Base-by-base conservation (phyloP, 2,797 vertebrate species). In the Pipistrellus kuhlii region DNA sequence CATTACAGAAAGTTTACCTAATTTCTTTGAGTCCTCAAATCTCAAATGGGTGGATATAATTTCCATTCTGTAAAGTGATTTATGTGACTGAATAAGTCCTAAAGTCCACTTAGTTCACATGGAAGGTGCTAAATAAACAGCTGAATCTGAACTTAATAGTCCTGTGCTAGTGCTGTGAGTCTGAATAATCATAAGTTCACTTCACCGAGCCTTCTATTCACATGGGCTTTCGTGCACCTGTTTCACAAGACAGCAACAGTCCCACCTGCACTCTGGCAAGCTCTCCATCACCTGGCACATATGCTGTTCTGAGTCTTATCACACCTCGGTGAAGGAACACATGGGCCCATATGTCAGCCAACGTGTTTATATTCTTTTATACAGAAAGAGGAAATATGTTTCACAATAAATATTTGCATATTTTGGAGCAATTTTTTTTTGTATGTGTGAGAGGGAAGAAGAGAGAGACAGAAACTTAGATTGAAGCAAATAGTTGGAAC, bases 291-390 rank as follows among this genome's bases (percentile, higher is more conserved):
- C 98, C 98, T 98, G 97, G 97, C 93, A 68, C 97, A 97, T 98
- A 98, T 98, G 97, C 97, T 96, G 93, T 97, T 98, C 96, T 62
- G 96, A 98, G 96, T 97, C 98, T 98, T 97, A 98, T 98, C 98
- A 98, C 98, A 98, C 98, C 98, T 98, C 98, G 94, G 97, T 97
- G 97, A 98, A 97, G 97, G 98, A 98, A 98, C 98, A 98, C 98
- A 98, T 97, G 98, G 97, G 97, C 98, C 98, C 98, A 98, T 98
- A 98, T 98, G 98, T 98, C 98, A 98, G 93, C 93, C 92, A 84
- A 97, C 75, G 94, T 98, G 98, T 98, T 98, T 98, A 98, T 97
- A 97, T 98, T 97, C 92, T 98, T 97, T 97, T 97, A 96, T 97
- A 97, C 92, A 94, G 97, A 98, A 97, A 98, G 97, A 95, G 96